phyloP scores from a whole-genome alignment of 2,888 invertebrate genomes.

The Apamea sordens region DNA sequence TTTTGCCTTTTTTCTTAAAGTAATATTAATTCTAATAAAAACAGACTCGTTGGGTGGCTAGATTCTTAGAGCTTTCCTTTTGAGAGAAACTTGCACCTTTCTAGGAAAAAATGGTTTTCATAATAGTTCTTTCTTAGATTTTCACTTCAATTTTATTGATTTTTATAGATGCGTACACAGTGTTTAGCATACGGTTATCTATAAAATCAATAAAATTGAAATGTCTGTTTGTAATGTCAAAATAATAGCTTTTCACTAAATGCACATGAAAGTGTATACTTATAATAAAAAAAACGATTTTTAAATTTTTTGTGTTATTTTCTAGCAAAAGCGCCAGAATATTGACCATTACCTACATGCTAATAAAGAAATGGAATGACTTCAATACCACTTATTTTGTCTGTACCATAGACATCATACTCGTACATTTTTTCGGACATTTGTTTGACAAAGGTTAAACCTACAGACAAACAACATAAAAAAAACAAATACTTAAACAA shows the following conservation, averaged over 20 bases:
- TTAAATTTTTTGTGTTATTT: neutral
- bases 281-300: too few relatives aligned
- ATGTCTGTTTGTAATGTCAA: neutral
- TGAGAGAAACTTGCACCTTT: neutral
- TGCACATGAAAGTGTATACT: neutral
- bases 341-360: neutral
- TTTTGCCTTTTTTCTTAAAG: neutral
- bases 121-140: neutral
- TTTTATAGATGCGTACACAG: neutral
- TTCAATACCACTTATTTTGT: neutral
- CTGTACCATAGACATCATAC: neutral
- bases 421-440: neutral
- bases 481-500: slow-evolving; percentile 27
- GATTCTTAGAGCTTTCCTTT: neutral
- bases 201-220: neutral
- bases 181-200: neutral
- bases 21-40: slow-evolving; percentile 13
- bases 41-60: neutral
- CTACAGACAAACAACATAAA: slow-evolving; percentile 12
- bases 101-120: neutral
- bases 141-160: too few relatives aligned
- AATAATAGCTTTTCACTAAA: neutral
- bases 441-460: neutral
- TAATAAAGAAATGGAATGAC: neutral
- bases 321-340: neutral